Percentiles rank a stretch among this genome's conserved stretches.
phyloP scores from a whole-genome alignment of 2,113 vertebrate species.

The human (Homo sapiens) region GRCh38 chrX:74459501-74460000 shows the following conservation, averaged over 20 bases:
- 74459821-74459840: neutral
- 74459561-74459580: neutral
- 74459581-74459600: neutral
- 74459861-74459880: neutral
- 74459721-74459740: neutral
- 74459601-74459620: neutral
- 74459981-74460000: neutral
- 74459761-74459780: neutral
- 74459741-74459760: neutral
- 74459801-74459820: neutral
- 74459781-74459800: neutral
- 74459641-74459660: conserved; percentile 3
- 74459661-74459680: neutral
- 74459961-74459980: neutral
- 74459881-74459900: neutral
- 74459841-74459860: neutral
- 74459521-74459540: neutral
- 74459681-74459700: neutral
- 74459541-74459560: conserved; percentile 31
- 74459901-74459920: neutral
- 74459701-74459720: conserved; percentile 20
- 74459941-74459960: conserved; percentile 9
- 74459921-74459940: neutral
- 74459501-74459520: neutral
- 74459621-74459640: neutral